Conservation (phyloP, 1,140 invertebrate species). For the Danaus melanippus region DNA sequence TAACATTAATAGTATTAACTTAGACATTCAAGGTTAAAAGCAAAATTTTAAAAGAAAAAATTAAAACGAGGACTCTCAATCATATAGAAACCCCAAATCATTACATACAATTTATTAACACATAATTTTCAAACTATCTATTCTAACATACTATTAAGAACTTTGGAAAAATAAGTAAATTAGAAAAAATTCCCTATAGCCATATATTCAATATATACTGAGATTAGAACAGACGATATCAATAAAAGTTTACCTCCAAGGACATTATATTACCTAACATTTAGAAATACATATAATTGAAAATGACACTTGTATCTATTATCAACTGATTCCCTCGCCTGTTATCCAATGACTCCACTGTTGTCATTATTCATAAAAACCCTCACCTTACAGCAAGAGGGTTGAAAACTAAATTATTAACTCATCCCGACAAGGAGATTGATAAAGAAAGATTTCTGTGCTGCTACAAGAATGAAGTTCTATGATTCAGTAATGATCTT, state of each 20-base stretch:
- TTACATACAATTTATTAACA: slow-evolving; percentile 7
- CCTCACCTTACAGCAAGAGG: slow-evolving; percentile 19
- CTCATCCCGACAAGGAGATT: slow-evolving; percentile 4
- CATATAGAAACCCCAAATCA: slow-evolving; percentile 9
- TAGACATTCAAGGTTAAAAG: slow-evolving; percentile 3
- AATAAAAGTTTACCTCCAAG: slow-evolving; percentile 15
- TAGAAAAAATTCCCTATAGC: slow-evolving; percentile 10
- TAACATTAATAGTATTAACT: slow-evolving; percentile 7
- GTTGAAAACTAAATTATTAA: slow-evolving; percentile 7
- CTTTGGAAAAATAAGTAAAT: slow-evolving; percentile 9
- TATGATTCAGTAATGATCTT: slow-evolving; percentile 1
- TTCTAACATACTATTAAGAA: too few relatives aligned
- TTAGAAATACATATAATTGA: slow-evolving; percentile 11
- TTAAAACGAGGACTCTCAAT: slow-evolving; percentile 8
- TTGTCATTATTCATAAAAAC: slow-evolving; percentile 17
- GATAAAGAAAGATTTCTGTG: slow-evolving; percentile 4
- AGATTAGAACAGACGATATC: slow-evolving; percentile 15
- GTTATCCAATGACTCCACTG: slow-evolving; percentile 12
- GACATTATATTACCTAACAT: slow-evolving; percentile 16
- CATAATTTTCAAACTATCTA: slow-evolving; percentile 18
- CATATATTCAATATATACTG: slow-evolving; percentile 11
- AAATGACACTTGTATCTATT: slow-evolving; percentile 16
- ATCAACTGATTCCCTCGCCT: slow-evolving; percentile 17
- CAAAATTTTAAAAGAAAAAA: slow-evolving; percentile 1
- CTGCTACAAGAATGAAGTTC: not conserved